Evolutionary conservation across 2,797 vertebrate species (phyloP).

Genomic region (Eptatretus atami): DNA sequence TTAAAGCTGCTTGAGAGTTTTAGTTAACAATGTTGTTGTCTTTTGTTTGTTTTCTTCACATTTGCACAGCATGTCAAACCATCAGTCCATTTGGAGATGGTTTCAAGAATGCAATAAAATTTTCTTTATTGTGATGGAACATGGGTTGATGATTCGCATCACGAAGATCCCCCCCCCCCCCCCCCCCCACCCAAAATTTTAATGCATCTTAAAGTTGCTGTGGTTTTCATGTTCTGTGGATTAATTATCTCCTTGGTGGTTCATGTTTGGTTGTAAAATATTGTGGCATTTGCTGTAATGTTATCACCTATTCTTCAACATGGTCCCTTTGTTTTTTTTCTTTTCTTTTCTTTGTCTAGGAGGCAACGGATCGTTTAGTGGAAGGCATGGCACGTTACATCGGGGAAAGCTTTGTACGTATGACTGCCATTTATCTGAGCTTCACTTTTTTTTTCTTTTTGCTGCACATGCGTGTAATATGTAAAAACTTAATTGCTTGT

Average conservation of each 20-base stretch:
- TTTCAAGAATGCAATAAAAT: no score
- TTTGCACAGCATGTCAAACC: no score
- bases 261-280: no score
- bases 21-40: no score
- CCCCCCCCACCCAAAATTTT: not conserved
- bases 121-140: no score
- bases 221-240: not conserved
- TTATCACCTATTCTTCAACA: not conserved
- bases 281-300: no score
- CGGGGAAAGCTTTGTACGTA: slow-evolving; percentile 54
- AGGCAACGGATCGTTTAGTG: slow-evolving; percentile 31
- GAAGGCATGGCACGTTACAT: slow-evolving; percentile 48
- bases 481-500: slow-evolving; percentile 1
- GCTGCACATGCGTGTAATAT: not conserved
- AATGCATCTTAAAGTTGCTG: not conserved
- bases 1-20: no score
- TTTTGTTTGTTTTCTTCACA: no score
- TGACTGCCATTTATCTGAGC: not conserved
- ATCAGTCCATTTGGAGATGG: no score
- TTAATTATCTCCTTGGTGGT: not conserved
- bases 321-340: not conserved
- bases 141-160: no score
- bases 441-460: no score
- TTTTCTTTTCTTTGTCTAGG: slow-evolving; percentile 15
- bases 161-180: not conserved